Conservation (phyloP, 1,140 invertebrate genomes). For the Steinernema feltiae region DNA sequence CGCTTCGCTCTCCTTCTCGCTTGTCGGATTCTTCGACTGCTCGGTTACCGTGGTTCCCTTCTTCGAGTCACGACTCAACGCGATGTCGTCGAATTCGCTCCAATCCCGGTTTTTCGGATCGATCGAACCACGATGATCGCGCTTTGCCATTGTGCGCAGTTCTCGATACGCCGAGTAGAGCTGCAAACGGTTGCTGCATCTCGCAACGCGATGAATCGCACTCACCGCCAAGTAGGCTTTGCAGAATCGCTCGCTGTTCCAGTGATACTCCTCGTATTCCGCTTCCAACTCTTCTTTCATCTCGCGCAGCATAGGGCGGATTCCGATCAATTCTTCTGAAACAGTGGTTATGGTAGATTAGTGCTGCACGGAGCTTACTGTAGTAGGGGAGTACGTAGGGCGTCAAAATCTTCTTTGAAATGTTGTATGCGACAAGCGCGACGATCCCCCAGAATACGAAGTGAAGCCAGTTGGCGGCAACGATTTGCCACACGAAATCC, state of each 20-base stretch:
- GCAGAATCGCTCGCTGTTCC: neutral
- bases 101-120: neutral
- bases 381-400: neutral
- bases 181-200: neutral
- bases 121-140: neutral
- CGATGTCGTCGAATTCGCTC: neutral
- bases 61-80: neutral
- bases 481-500: neutral
- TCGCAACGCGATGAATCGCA: neutral
- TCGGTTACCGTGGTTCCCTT: too few species aligned
- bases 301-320: neutral
- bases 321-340: neutral
- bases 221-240: neutral
- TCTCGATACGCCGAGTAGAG: neutral
- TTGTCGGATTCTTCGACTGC: neutral
- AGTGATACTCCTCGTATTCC: neutral
- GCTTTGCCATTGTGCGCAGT: neutral
- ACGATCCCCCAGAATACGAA: neutral
- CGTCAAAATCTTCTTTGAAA: neutral
- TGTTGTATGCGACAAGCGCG: neutral
- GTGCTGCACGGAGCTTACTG: neutral
- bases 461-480: neutral
- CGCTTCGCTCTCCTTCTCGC: neutral
- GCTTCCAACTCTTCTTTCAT: neutral
- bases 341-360: neutral